Conservation (phyloP, 2,888 invertebrate genomes). For the Ischnura elegans region DNA sequence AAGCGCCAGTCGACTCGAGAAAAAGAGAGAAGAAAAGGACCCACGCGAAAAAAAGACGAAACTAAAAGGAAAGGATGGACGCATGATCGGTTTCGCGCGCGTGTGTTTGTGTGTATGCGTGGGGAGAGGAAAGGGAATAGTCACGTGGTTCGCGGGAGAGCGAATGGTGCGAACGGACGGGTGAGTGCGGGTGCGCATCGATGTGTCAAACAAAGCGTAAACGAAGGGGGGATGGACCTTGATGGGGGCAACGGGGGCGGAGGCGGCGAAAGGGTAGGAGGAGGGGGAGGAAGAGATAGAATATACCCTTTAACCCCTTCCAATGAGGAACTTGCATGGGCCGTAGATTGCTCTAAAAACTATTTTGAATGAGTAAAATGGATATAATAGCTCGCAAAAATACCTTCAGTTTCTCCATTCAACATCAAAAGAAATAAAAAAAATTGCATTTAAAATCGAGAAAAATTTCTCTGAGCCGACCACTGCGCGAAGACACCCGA, state of each 20-base stretch:
- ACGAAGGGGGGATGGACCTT: neutral
- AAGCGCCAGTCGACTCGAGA: neutral
- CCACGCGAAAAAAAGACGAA: neutral
- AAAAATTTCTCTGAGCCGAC: no score
- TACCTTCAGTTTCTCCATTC: no score
- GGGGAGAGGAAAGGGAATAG: neutral
- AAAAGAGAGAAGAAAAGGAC: neutral
- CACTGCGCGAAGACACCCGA: no score
- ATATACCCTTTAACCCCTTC: no score
- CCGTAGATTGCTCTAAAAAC: no score
- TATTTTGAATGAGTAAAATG: no score
- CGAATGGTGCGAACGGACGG: neutral
- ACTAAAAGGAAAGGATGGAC: neutral
- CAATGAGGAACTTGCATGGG: no score
- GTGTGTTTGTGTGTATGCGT: neutral
- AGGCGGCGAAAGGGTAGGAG: neutral
- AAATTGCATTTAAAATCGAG: no score
- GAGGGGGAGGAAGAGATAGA: neutral
- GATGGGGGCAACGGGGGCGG: neutral
- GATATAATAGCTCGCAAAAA: no score
- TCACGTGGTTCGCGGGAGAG: neutral
- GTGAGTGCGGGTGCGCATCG: neutral
- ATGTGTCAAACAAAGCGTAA: neutral
- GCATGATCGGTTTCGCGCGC: neutral
- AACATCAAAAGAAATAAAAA: no score